These are phyloP conservation scores for Halcyon badia DNA, from an alignment of 2,797 vertebrate genomes.

Conservation along the genomic window DNA sequence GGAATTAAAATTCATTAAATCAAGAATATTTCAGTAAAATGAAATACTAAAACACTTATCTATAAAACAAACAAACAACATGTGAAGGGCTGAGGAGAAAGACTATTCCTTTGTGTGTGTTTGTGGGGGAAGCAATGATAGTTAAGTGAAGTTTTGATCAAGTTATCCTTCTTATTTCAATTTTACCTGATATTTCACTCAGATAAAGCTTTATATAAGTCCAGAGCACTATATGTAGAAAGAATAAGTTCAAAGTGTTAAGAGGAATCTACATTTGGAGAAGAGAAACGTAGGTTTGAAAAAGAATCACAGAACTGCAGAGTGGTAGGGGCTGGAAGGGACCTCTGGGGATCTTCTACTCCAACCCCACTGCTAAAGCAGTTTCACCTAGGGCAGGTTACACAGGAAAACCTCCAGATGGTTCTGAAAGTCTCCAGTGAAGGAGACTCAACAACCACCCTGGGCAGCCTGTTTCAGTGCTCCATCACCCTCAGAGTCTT, in stretches of 20 bases:
- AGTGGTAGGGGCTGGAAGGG: not conserved
- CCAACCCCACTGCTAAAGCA: not conserved
- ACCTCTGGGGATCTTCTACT: not conserved
- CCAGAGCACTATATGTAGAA: not conserved
- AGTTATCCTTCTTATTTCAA: not conserved
- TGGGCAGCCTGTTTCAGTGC: no score
- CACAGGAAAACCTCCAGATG: not conserved
- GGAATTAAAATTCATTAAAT: not conserved
- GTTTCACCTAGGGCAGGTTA: not conserved
- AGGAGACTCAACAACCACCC: no score
- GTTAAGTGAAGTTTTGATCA: not conserved
- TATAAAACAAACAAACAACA: not conserved
- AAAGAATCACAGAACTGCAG: not conserved
- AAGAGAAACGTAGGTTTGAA: not conserved
- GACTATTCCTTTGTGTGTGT: not conserved
- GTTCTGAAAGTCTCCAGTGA: not conserved
- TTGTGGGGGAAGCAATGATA: not conserved
- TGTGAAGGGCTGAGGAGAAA: not conserved
- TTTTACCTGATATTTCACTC: not conserved
- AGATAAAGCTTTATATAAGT: not conserved
- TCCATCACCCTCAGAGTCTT: no score
- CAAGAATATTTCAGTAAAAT: not conserved
- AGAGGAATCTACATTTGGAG: not conserved
- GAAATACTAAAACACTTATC: not conserved
- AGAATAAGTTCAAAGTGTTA: not conserved